Evolutionary conservation across 2,888 invertebrate genomes (phyloP).

Genomic region (Agriopis marginaria): DNA sequence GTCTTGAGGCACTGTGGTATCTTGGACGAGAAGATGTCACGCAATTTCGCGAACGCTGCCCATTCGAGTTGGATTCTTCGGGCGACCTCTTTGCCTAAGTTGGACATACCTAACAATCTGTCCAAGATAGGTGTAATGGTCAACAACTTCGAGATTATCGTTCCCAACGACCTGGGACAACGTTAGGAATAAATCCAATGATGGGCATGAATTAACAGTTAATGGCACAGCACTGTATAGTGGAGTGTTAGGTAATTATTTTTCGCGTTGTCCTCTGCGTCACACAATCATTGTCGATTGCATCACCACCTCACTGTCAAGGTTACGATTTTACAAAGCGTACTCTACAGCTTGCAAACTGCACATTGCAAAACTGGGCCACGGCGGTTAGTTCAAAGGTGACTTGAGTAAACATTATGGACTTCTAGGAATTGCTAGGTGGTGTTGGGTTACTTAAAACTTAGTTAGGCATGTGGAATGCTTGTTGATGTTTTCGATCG

Average conservation of each 20-base stretch:
- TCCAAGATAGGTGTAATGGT: no score
- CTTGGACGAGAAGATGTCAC: no score
- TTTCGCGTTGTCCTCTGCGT: neutral
- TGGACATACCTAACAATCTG: no score
- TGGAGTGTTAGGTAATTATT: neutral
- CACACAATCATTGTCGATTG: constrained; percentile 35
- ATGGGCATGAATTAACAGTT: no score
- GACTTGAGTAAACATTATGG: constrained; percentile 46
- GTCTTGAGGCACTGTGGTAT: no score
- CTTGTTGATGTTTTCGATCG: neutral
- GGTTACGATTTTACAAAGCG: constrained; percentile 61
- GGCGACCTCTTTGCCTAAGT: no score
- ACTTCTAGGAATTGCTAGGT: constrained; percentile 51
- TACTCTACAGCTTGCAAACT: constrained; percentile 40
- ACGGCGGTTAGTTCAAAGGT: constrained; percentile 51
- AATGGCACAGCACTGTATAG: no score
- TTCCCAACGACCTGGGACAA: no score
- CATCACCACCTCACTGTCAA: constrained; percentile 58
- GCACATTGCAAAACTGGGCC: constrained; percentile 64
- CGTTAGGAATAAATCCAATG: no score
- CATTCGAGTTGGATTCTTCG: no score
- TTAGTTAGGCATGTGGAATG: neutral
- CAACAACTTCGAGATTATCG: no score
- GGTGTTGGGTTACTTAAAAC: constrained; percentile 46
- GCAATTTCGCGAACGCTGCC: no score